Base-by-base conservation (phyloP, 2,113 vertebrate species). In the Laticauda laticaudata region DNA sequence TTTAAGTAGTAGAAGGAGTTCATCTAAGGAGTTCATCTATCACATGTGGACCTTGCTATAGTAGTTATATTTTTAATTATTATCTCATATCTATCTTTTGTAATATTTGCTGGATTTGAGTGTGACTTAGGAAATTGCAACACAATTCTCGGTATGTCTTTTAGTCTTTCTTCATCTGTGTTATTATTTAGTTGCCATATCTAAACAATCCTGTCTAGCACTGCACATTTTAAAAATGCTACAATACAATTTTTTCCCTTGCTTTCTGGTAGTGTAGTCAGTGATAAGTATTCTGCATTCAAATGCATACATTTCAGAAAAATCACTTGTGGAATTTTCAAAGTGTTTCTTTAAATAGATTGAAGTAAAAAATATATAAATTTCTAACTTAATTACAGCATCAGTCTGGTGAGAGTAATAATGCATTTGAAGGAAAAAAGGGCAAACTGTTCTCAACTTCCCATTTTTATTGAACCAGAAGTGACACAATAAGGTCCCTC, bases 261-360 rank as follows among this genome's bases (percentile, higher is more conserved):
- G 18, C 9, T 90, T 21, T 90, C 21, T 69, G 51, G 51, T 75
- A 75, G 45, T 34, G 45, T 34, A 86, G 26, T 59, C 81, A 81
- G 34, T 3, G 3, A 34, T 43, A 81, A 3, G 18, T 81, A 81
- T 81, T 39, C 69, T 59, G 55, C 81, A 91, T 18, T n/a, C 23
- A 91, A 10, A 26, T 9, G 51, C 29, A 92, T 87, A 34, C 2
- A 20, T 92, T 87, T 87, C 55, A 87, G 12, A 34, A 57, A 43
- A 91, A 91, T 0, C 6, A 45, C 54, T 92, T 34, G 24, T 87
- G 64, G 56, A 18, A 21, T 61, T 90, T 90, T 75, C 53, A 81
- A 54, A 81, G 90, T 75, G n/a, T 20, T 91, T 75, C 48, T 20
- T 93, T 87, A 90, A 94, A 88, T 20, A 88, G 87, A 75, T 45